Evolutionary conservation across 2,113 vertebrate genomes (phyloP), one percentile per base, ranked within the genome.

Genomic region (Ibidorhyncha struthersii): DNA sequence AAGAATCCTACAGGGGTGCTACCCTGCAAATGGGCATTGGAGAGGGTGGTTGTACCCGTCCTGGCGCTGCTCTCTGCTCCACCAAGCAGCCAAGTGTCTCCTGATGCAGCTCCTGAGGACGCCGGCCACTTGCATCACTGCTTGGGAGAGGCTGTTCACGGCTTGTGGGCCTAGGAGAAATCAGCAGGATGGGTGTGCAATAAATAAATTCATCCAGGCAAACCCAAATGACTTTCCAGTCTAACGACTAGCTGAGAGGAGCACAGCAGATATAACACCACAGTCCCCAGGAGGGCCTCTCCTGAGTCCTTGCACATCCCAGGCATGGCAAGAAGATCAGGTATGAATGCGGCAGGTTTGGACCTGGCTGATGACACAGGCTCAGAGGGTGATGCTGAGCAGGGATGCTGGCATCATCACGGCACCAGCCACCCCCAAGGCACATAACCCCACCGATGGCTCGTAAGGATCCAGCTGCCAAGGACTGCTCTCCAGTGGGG

Each of bases 331-430:
- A 49, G 32, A 27, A 38, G 15, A 5, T 34, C 34, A n/a, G 38
- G 14, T 45, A 56, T 0, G 15, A 74, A n/a, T 0, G 3, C 2
- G 1, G 41, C 36, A 27, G 36, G 5, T 55, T 69, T 65, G 59
- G 69, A 41, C 18, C 32, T 14, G 22, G 49, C 63, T 72, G 72
- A 25, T 29, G 49, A 66, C 41, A 38, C 30, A 34, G 69, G 62
- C 50, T 41, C 23, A 27, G 67, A 40, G 40, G 13, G 34, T 0
- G 6, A 66, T 11, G 79, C 71, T 82, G 47, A 59, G 45, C 3
- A 9, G 41, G n/a, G 38, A 58, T 4, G 40, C 38, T 76, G 69
- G 34, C 30, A 26, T 32, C 38, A 3, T 2, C 1, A 0, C 14
- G 50, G 50, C 27, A n/a, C 30, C 43, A 78, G 36, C 27, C 41